phyloP scores from a whole-genome alignment of 1,140 invertebrate species.

The Tetragnatha versicolor region DNA sequence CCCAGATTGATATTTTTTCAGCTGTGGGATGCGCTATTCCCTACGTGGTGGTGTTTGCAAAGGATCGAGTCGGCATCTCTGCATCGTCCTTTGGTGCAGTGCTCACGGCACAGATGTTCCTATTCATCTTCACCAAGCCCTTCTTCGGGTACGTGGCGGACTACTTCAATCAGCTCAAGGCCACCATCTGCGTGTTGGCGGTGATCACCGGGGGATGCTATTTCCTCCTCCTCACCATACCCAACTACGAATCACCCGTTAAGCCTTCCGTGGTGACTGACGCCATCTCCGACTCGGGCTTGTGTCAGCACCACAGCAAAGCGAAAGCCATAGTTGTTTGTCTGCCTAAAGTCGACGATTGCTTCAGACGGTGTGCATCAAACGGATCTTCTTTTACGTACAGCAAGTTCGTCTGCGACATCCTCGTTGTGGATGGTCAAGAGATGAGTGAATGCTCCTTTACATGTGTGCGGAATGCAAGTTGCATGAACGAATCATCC shows the following conservation, averaged over 20 bases:
- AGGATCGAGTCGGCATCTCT: constrained; percentile 59
- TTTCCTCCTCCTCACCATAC: background rate
- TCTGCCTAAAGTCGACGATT: background rate
- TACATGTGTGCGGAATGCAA: too few species aligned
- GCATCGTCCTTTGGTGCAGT: constrained; percentile 60
- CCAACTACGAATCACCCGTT: background rate
- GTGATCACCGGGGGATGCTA: constrained; percentile 1
- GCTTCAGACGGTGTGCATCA: background rate
- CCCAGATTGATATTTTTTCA: too few species aligned
- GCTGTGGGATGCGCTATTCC: constrained; percentile 61
- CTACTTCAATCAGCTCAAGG: constrained; percentile 60
- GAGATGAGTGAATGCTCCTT: too few species aligned
- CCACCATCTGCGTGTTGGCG: constrained; percentile 51
- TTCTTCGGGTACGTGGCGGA: constrained; percentile 62
- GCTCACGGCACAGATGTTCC: constrained; percentile 61
- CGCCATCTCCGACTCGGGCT: background rate
- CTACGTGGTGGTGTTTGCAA: constrained; percentile 62
- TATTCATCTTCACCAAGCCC: constrained; percentile 61
- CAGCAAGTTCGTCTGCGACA: too few species aligned
- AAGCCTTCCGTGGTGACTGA: background rate
- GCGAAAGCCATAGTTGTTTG: background rate
- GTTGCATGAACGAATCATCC: too few species aligned
- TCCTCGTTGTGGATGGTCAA: too few species aligned
- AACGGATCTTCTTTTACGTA: background rate
- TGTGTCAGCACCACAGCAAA: background rate